These are phyloP conservation scores for Micrastur ruficollis DNA, from an alignment of 2,797 vertebrate species.

Conservation along the genomic window DNA sequence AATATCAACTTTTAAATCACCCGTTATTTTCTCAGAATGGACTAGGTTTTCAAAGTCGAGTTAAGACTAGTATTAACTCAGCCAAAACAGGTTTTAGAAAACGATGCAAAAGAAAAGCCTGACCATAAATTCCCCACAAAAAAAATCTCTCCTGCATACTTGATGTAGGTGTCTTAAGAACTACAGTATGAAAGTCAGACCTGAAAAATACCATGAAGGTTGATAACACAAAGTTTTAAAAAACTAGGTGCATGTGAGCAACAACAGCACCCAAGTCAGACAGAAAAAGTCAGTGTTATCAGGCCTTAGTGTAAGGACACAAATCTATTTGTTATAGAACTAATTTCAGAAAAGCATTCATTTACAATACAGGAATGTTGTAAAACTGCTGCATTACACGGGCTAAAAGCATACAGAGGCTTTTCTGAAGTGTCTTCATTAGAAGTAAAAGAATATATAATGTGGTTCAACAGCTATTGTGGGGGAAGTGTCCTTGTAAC, in stretches of 20 bases:
- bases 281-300: not conserved
- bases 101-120: not conserved
- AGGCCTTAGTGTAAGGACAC: not conserved
- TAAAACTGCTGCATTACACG: not conserved
- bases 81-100: not conserved
- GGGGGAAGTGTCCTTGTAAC: not conserved
- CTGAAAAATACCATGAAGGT: not conserved
- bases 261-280: not conserved
- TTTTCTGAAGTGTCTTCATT: not conserved
- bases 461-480: accelerated
- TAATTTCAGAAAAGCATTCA: not conserved
- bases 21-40: not conserved
- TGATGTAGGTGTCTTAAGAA: not conserved
- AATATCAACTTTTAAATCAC: not conserved
- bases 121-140: not conserved
- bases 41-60: not conserved
- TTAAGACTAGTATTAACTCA: not conserved
- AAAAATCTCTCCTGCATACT: not conserved
- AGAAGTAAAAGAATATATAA: not conserved
- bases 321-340: not conserved
- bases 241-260: not conserved
- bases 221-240: not conserved
- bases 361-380: not conserved
- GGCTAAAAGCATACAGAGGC: not conserved
- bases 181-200: not conserved